Percentiles rank a stretch among this genome's conserved stretches.
These are phyloP conservation scores for Amphimallon solstitiale DNA, from an alignment of 2,888 invertebrate genomes.

Conservation along the genomic window DNA sequence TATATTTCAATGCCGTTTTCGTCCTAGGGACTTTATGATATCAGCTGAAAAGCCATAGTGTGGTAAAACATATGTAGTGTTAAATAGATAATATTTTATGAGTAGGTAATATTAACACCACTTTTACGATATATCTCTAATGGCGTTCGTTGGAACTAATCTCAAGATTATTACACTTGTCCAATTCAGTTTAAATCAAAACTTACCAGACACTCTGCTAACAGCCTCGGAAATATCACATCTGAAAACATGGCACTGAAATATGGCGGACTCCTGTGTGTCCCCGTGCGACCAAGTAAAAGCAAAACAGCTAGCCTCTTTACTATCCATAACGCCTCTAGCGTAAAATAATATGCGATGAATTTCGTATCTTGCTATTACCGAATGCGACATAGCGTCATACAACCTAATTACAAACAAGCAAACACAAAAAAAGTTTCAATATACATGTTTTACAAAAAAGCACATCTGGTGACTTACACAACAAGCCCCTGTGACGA, in stretches of 20 bases:
- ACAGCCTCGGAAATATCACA: constrained; percentile 96
- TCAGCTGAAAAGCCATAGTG: too few species aligned
- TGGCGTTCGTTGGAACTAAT: too few species aligned
- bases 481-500: constrained; percentile 93
- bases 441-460: constrained; percentile 30
- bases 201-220: constrained; percentile 77
- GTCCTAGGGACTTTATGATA: too few species aligned
- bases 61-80: too few species aligned
- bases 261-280: constrained; percentile 86
- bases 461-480: constrained; percentile 69
- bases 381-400: constrained; percentile 83
- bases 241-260: constrained; percentile 97
- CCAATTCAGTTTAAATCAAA: too few species aligned
- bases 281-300: constrained; percentile 97
- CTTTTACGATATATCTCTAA: too few species aligned
- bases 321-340: constrained; percentile 83
- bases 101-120: too few species aligned
- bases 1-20: too few species aligned
- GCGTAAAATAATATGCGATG: constrained; percentile 95
- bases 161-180: too few species aligned
- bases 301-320: constrained; percentile 95
- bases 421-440: neutral
- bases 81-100: too few species aligned
- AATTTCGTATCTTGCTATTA: constrained; percentile 90
- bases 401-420: constrained; percentile 70